Evolutionary conservation across 2,797 vertebrate genomes (phyloP).

Genomic region (Loris lydekkerianus): DNA sequence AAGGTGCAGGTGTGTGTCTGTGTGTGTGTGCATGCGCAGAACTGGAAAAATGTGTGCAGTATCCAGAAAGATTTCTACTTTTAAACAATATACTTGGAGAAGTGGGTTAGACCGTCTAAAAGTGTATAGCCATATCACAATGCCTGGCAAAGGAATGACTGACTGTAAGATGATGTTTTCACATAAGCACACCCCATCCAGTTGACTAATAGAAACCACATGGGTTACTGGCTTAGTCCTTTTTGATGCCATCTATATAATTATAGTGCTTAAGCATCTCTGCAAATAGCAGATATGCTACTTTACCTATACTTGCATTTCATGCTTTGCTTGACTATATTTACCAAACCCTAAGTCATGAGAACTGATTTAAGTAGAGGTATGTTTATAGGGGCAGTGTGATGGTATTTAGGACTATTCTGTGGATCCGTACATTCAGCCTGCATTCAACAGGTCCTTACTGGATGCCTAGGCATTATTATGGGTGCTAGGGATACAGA

Average conservation of each 20-base stretch:
- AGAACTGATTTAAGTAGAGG: not conserved
- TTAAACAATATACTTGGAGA: constrained; percentile 22
- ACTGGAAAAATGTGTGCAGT: not conserved
- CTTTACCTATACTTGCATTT: not conserved
- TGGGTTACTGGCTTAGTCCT: constrained; percentile 21
- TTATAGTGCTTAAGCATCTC: not conserved
- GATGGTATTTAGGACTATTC: not conserved
- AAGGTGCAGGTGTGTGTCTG: not conserved
- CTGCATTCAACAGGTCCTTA: not conserved
- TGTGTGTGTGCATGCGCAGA: not conserved
- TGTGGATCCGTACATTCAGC: not conserved
- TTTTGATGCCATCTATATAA: not conserved
- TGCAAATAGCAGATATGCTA: not conserved
- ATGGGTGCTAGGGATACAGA: not conserved
- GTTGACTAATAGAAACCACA: not conserved
- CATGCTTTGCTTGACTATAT: constrained; percentile 7
- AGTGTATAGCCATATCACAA: not conserved
- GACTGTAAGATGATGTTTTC: not conserved
- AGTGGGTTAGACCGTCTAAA: not conserved
- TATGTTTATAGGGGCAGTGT: not conserved
- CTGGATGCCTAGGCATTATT: not conserved
- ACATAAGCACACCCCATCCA: not conserved
- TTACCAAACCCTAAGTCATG: constrained; percentile 13
- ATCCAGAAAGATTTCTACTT: constrained; percentile 23
- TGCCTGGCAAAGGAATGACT: not conserved